Evolutionary conservation across 2,797 vertebrate genomes (phyloP), one percentile per base, ranked within the genome.

Genomic region (Anguilla anguilla): DNA sequence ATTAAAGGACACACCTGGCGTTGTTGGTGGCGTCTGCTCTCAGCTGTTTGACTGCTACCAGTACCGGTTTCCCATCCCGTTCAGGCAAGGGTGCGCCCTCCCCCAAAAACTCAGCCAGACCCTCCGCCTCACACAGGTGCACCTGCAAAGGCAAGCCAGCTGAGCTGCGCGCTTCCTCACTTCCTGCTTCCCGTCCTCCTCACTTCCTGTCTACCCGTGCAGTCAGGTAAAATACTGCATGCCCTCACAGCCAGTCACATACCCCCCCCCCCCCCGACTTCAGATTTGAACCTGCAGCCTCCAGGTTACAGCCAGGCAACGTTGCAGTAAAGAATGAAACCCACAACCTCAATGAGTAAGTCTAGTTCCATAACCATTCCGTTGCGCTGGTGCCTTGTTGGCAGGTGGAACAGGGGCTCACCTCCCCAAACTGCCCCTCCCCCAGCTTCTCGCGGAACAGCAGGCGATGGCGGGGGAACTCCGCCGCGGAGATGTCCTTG

Each of bases 391-490:
- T 57, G 55, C 55, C 15, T 61, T 22, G 15, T 0, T 61, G 57
- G 15, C 13, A 17, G 2, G 19, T 61, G 35, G 72, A 0, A 17
- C 72, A 13, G 35, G 77, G 25, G 1, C 93, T 88, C 92, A 97
- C 97, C 96, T 97, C 97, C 88, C 97, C 97, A 28, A 97, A 97
- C 91, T 97, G 97, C 2, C 98, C 98, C 95, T 98, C 98, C 13
- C 98, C 98, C 86, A 98, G 95, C 93, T 98, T 98, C 94, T 99
- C 98, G 85, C 97, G 96, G 94, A 98, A 98, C 87, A 97, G 92
- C 84, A 99, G 97, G 79, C 93, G 94, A 0, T 96, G 96, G 2
- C 97, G 96, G 0, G 98, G 98, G 89, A 98, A 98, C 93, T 98
- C 97, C 0, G 97, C 97, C 6, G 97, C 95, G 0, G 96, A 97